These are phyloP conservation scores for Aleiodes alternator DNA, from an alignment of 2,888 invertebrate genomes.

Conservation along the genomic window DNA sequence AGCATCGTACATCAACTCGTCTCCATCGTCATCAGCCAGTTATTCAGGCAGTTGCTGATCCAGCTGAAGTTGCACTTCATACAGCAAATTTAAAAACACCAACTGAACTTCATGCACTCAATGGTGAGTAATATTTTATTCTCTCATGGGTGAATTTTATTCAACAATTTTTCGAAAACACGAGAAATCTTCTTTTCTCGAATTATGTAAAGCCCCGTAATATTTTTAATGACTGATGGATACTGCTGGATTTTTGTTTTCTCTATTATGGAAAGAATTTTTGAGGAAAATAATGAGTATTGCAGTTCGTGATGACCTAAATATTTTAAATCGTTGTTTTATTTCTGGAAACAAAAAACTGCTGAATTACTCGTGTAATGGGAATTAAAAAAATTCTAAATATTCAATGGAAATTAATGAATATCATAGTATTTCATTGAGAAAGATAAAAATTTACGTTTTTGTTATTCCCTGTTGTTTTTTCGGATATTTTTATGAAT, in stretches of 20 bases:
- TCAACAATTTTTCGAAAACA: constrained; percentile 50
- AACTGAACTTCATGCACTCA: constrained; percentile 68
- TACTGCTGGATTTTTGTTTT: too few relatives aligned
- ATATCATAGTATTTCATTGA: too few relatives aligned
- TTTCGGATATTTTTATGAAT: too few relatives aligned
- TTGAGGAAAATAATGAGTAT: background rate
- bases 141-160: too few relatives aligned
- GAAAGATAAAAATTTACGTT: too few relatives aligned
- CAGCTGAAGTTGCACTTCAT: constrained; percentile 68
- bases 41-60: constrained; percentile 70
- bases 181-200: background rate
- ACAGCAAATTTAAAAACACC: constrained; percentile 67
- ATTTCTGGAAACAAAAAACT: background rate
- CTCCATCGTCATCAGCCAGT: constrained; percentile 77
- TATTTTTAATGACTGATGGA: too few relatives aligned
- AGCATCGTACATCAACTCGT: constrained; percentile 86
- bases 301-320: too few relatives aligned
- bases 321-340: background rate
- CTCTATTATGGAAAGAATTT: background rate
- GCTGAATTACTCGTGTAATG: background rate
- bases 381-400: background rate
- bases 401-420: too few relatives aligned
- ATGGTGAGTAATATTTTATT: constrained; percentile 63
- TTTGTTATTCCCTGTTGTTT: too few relatives aligned
- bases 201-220: too few relatives aligned